Evolutionary conservation across 1,140 invertebrate genomes (phyloP).

Genomic region (Drosophila pseudoananassae): DNA sequence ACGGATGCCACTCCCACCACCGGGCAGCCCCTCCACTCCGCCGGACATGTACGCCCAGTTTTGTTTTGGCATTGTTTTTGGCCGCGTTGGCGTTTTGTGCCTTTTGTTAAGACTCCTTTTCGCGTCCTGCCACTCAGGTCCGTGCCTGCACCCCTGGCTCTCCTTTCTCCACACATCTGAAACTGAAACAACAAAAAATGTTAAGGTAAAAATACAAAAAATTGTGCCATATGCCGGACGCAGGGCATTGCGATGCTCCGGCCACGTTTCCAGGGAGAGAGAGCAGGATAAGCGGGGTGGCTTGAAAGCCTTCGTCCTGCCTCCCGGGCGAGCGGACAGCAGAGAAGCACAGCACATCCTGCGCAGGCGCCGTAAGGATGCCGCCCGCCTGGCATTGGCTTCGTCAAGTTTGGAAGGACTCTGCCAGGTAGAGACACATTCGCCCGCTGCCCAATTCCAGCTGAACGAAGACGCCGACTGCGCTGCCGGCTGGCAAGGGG

Average conservation of each 20-base stretch:
- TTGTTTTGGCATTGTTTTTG: conserved; percentile 59
- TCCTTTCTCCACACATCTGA: not conserved
- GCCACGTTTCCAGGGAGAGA: not conserved
- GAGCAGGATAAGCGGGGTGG: not conserved
- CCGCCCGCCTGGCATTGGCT: conserved; percentile 62
- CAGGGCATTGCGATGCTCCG: conserved; percentile 64
- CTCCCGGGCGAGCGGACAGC: not conserved
- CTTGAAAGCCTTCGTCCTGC: not conserved
- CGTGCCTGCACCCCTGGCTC: not conserved
- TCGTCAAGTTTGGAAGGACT: conserved; percentile 65
- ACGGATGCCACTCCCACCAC: not conserved
- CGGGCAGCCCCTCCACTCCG: not conserved
- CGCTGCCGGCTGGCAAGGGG: conserved; percentile 25
- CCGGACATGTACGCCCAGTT: conserved; percentile 41
- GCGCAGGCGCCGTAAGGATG: conserved; percentile 57
- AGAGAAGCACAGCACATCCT: conserved; percentile 2
- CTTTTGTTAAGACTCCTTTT: conserved; percentile 60
- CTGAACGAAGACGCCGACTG: conserved; percentile 66
- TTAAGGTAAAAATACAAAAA: conserved; percentile 40
- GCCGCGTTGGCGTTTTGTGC: conserved; percentile 60
- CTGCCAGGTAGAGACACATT: conserved; percentile 50
- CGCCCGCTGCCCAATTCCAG: conserved; percentile 67
- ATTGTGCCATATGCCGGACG: conserved; percentile 78
- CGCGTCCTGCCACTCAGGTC: not conserved
- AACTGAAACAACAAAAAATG: conserved; percentile 6